Percentiles rank a stretch among this genome's conserved stretches.
These are phyloP conservation scores for Rhadinocentrus ornatus DNA, from an alignment of 2,797 vertebrate genomes.

Conservation along the genomic window DNA sequence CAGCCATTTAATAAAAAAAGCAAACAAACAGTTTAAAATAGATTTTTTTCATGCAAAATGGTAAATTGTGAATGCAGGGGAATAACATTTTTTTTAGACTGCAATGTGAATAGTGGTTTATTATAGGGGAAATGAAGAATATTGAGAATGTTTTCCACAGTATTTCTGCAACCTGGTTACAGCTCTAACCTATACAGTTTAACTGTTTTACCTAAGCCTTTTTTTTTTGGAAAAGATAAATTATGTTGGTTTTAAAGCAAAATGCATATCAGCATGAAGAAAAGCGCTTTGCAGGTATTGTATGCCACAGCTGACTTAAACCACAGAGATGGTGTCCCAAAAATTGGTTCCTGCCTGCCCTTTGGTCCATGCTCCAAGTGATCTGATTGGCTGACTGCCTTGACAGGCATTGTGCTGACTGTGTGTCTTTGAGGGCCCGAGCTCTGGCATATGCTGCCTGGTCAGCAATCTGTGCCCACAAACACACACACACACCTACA, in stretches of 20 bases:
- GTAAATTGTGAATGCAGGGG: too few species aligned
- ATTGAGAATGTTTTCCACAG: too few species aligned
- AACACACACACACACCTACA: slow-evolving; percentile 29
- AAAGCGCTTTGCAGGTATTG: slow-evolving; percentile 17
- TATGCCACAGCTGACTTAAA: slow-evolving; percentile 18
- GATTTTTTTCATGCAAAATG: too few species aligned
- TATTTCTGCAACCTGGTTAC: not conserved
- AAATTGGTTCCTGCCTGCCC: slow-evolving; percentile 59
- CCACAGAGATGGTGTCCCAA: slow-evolving; percentile 31
- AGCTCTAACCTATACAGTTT: not conserved
- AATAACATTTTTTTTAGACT: not conserved
- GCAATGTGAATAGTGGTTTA: not conserved
- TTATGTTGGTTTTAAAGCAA: not conserved
- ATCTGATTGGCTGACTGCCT: slow-evolving; percentile 65
- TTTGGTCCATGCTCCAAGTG: slow-evolving; percentile 50
- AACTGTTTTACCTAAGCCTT: not conserved
- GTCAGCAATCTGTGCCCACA: slow-evolving; percentile 78
- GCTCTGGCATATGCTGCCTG: slow-evolving; percentile 67
- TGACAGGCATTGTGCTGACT: slow-evolving; percentile 83
- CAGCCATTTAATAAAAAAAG: too few species aligned
- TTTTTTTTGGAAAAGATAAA: not conserved
- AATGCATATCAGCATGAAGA: not conserved
- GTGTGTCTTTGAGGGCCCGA: slow-evolving; percentile 76
- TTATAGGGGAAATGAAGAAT: not conserved
- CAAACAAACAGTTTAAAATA: too few species aligned